Base-by-base conservation (phyloP, 2,888 invertebrate genomes). In the Amaurobius ferox region DNA sequence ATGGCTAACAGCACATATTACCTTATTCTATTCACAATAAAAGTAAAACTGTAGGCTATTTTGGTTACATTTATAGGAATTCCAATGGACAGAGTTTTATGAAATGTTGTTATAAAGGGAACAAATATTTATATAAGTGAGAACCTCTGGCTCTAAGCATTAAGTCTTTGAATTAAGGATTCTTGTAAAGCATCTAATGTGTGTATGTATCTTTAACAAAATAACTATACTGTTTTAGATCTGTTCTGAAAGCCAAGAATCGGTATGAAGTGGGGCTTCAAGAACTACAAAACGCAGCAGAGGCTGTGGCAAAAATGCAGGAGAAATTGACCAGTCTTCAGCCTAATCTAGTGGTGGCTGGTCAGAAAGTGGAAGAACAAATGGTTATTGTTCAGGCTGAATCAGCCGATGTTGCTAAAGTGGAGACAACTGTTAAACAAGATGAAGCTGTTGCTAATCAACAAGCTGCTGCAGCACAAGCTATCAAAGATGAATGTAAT, bases 331-430 rank as follows among this genome's bases (percentile, higher is more conserved):
- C 94, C 39, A 95, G 94, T 73, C 92, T 98, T 87, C 97, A 98
- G 91, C 98, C 98, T 3, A 94, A 95, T 91, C 92, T 98, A 30
- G 94, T 97, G 30, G 94, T 95, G 0, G 96, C 98, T 7, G 97
- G 97, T 0, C 95, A 95, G 89, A 95, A 96, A 90, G 98, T 98
- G 0, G 98, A 98, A 91, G 96, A 96, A 90, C 94, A 98, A 70
- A 98, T 98, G 98, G 95, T 97, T 61, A 96, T 96, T 92, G 98
- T 98, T 87, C 98, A 98, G 90, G 96, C 97, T 90, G 98, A 98
- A 90, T 98, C 98, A 0, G 95, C 97, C 0, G 95, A 96, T 79
- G 98, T 98, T 0, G 98, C 98, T 92, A 96, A 96, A 55, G 96
- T 97, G 91, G 98, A 98, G 91, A 98, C 98, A 93, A 95, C 95